phyloP scores from a whole-genome alignment of 2,113 vertebrate genomes.

The Galeopterus variegatus region DNA sequence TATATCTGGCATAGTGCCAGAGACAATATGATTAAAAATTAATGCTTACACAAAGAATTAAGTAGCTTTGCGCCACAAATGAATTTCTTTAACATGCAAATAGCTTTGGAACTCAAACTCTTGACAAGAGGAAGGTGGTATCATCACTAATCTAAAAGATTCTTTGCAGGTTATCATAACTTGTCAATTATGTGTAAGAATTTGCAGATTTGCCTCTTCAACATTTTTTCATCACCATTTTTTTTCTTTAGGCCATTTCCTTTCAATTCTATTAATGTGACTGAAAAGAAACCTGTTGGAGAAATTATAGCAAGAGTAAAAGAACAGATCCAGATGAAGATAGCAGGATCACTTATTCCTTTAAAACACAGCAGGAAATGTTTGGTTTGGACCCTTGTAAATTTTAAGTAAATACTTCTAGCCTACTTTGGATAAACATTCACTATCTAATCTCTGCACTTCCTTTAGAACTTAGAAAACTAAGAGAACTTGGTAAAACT shows the following conservation, averaged over 20 bases:
- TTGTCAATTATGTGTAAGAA: background rate
- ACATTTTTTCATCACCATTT: background rate
- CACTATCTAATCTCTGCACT: background rate
- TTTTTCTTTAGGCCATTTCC: constrained; percentile 52
- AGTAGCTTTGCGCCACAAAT: background rate
- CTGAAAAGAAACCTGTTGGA: constrained; percentile 76
- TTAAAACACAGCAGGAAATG: constrained; percentile 72
- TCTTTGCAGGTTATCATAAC: background rate
- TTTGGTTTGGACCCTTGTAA: constrained; percentile 82
- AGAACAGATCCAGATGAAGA: constrained; percentile 71
- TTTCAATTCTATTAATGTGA: constrained; percentile 77
- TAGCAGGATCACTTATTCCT: constrained; percentile 73
- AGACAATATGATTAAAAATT: constrained; percentile 37
- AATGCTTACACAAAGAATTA: background rate
- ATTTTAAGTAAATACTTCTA: constrained; percentile 54
- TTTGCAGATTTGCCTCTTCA: background rate
- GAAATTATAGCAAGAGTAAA: constrained; percentile 73
- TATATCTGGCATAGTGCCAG: background rate
- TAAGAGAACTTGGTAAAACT: constrained; percentile 57
- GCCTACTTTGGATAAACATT: background rate
- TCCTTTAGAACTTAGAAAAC: background rate
- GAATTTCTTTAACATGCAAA: background rate
- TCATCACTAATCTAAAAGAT: constrained; percentile 5
- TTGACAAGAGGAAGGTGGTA: background rate
- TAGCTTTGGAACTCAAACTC: constrained; percentile 25